Evolutionary conservation across 2,888 invertebrate genomes (phyloP).

Genomic region (Sminthurinus aureus): DNA sequence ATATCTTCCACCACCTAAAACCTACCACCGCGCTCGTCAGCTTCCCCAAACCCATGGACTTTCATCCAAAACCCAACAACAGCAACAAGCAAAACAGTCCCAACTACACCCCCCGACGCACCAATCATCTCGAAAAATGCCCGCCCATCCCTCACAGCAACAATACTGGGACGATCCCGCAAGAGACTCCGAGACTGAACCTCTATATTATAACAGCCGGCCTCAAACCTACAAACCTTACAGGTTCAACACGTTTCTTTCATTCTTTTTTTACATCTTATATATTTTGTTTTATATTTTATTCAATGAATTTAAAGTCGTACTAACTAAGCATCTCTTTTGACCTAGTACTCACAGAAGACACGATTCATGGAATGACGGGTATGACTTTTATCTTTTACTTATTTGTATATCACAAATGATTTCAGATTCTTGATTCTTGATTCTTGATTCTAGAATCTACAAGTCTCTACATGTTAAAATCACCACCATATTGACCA

Average conservation of each 20-base stretch:
- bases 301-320: background rate
- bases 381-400: slow-evolving; percentile 23
- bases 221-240: slow-evolving; percentile 65
- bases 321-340: background rate
- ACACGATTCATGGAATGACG: slow-evolving; percentile 45
- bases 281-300: too few relatives aligned
- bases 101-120: slow-evolving; percentile 33
- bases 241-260: slow-evolving; percentile 6
- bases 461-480: too few relatives aligned
- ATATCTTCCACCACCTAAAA: slow-evolving; percentile 46
- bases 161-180: slow-evolving; percentile 64
- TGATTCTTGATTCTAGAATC: too few relatives aligned
- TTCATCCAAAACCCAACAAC: slow-evolving; percentile 38
- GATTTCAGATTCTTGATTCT: too few relatives aligned
- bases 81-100: slow-evolving; percentile 27
- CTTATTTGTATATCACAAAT: too few relatives aligned
- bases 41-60: slow-evolving; percentile 47
- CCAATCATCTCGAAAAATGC: slow-evolving; percentile 30
- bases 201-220: slow-evolving; percentile 87
- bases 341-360: slow-evolving; percentile 39
- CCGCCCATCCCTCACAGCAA: slow-evolving; percentile 45
- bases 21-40: slow-evolving; percentile 50
- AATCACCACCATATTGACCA: too few relatives aligned
- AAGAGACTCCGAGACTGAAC: slow-evolving; percentile 70
- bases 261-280: too few relatives aligned